Evolutionary conservation across 2,797 vertebrate species (phyloP).

Genomic region (Valencia hispanica): DNA sequence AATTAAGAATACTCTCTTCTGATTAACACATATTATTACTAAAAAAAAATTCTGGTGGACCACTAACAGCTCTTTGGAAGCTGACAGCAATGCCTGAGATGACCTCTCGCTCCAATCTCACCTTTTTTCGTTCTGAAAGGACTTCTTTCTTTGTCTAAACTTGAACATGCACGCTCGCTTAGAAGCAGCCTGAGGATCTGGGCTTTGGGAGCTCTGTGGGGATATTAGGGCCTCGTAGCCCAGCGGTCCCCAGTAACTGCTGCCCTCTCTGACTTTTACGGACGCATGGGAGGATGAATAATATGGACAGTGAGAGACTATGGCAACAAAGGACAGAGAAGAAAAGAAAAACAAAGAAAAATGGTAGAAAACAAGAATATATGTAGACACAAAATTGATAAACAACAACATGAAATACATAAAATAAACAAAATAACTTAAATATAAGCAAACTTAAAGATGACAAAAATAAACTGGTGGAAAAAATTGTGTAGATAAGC

Average conservation of each 20-base stretch:
- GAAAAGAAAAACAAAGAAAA: slow-evolving; percentile 75
- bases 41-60: slow-evolving; percentile 21
- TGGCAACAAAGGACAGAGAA: slow-evolving; percentile 77
- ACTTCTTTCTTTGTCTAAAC: slow-evolving; percentile 97
- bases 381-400: slow-evolving; percentile 49
- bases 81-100: slow-evolving; percentile 32
- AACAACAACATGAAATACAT: slow-evolving; percentile 34
- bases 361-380: slow-evolving; percentile 77
- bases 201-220: slow-evolving; percentile 81
- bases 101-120: slow-evolving; percentile 79
- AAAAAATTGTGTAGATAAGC: slow-evolving; percentile 4
- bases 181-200: slow-evolving; percentile 84
- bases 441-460: slow-evolving; percentile 51
- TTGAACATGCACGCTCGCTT: slow-evolving; percentile 94
- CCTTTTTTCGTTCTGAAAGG: slow-evolving; percentile 89
- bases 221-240: slow-evolving; percentile 74
- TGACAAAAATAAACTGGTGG: slow-evolving; percentile 37
- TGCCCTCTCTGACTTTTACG: slow-evolving; percentile 95
- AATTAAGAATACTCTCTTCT: slow-evolving; percentile 33
- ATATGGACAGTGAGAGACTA: slow-evolving; percentile 83
- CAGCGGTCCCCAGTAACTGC: slow-evolving; percentile 89
- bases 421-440: slow-evolving; percentile 36
- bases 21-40: slow-evolving; percentile 16
- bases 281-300: slow-evolving; percentile 85
- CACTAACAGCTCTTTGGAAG: slow-evolving; percentile 30